These are phyloP conservation scores for Diogma glabrata DNA, from an alignment of 2,888 invertebrate genomes.

Conservation along the genomic window DNA sequence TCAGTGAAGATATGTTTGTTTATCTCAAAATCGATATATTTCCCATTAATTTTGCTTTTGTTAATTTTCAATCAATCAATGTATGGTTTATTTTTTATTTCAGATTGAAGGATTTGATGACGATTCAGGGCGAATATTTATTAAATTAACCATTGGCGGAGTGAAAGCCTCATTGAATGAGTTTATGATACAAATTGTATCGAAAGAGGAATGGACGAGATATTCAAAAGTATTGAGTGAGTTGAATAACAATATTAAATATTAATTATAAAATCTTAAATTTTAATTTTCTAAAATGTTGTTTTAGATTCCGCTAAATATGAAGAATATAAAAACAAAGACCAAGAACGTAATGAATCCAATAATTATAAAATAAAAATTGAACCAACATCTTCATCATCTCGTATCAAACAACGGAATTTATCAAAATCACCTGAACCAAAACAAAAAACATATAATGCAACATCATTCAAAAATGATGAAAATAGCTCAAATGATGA, in stretches of 20 bases:
- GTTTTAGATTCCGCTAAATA: constrained; percentile 56
- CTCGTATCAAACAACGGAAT: background rate
- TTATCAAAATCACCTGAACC: background rate
- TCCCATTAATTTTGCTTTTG: too few relatives aligned
- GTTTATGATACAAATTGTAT: constrained; percentile 63
- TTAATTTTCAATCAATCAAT: too few relatives aligned
- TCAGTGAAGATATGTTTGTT: too few relatives aligned
- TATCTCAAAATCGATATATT: too few relatives aligned
- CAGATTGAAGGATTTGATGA: constrained; percentile 73
- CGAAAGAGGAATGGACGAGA: constrained; percentile 66
- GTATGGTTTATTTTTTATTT: background rate
- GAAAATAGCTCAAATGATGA: background rate
- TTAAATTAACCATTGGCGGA: constrained; percentile 59
- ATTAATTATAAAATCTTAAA: constrained; percentile 17
- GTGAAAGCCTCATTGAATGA: constrained; percentile 62
- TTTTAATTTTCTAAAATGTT: constrained; percentile 13
- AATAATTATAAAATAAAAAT: constrained; percentile 25
- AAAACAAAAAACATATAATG: constrained; percentile 6
- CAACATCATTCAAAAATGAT: background rate
- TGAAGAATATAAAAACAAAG: constrained; percentile 52
- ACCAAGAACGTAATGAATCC: constrained; percentile 22
- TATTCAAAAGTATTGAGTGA: constrained; percentile 82
- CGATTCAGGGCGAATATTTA: constrained; percentile 64
- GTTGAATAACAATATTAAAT: constrained; percentile 33
- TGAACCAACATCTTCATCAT: constrained; percentile 15